Percentiles rank a stretch among this genome's conserved stretches.
Evolutionary conservation across 2,888 invertebrate species (phyloP).

Genomic region (Hemaris fuciformis): DNA sequence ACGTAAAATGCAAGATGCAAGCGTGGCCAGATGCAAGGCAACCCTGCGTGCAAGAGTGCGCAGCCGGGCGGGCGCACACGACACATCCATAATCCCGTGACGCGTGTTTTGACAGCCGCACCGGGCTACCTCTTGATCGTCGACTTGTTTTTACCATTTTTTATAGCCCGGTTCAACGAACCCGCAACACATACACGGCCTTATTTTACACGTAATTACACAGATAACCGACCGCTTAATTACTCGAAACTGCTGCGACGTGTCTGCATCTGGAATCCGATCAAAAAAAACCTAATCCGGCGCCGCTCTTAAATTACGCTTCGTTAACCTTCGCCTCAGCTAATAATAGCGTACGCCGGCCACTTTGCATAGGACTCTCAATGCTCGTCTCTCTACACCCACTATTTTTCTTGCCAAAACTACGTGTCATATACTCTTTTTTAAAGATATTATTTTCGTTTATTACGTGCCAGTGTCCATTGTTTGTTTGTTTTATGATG

Average conservation of each 20-base stretch:
- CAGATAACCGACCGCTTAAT: slow-evolving; percentile 70
- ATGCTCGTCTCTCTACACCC: slow-evolving; percentile 60
- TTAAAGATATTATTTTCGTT: slow-evolving; percentile 36
- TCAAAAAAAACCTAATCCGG: slow-evolving; percentile 61
- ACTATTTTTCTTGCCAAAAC: slow-evolving; percentile 64
- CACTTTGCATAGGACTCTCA: slow-evolving; percentile 37
- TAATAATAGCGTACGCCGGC: slow-evolving; percentile 42
- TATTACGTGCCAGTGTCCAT: slow-evolving; percentile 25
- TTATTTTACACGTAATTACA: slow-evolving; percentile 73
- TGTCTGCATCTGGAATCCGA: slow-evolving; percentile 45
- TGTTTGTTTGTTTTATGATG: slow-evolving; percentile 23
- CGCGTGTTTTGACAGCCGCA: slow-evolving; percentile 72
- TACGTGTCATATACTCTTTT: slow-evolving; percentile 45
- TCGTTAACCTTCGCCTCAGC: slow-evolving; percentile 54
- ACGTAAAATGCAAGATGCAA: neutral
- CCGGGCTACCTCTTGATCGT: slow-evolving; percentile 52
- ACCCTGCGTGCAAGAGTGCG: slow-evolving; percentile 36
- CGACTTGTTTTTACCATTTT: slow-evolving; percentile 55
- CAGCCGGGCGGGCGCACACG: slow-evolving; percentile 18
- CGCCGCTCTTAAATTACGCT: slow-evolving; percentile 61
- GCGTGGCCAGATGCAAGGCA: neutral
- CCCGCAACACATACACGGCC: slow-evolving; percentile 51
- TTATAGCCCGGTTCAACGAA: slow-evolving; percentile 55
- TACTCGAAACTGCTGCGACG: slow-evolving; percentile 67
- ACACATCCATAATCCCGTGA: slow-evolving; percentile 76